Evolutionary conservation across 2,113 vertebrate genomes (phyloP).

Genomic region (Dicaeum eximium): DNA sequence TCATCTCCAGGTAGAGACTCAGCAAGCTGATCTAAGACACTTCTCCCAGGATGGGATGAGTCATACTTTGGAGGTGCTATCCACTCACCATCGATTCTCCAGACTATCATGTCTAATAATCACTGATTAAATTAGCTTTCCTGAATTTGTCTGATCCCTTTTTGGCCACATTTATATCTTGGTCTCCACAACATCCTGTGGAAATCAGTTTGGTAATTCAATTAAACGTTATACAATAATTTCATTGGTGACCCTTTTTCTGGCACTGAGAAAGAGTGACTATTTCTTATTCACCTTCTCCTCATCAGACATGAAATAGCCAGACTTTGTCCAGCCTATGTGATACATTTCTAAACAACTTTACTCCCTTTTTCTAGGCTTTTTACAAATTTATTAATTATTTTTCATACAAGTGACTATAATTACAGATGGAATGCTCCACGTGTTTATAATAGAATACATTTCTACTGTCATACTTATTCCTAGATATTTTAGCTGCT

Average conservation of each 20-base stretch:
- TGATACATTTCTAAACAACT: not conserved
- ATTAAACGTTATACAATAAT: slow-evolving; percentile 1
- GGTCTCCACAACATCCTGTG: slow-evolving; percentile 50
- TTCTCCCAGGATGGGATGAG: slow-evolving; percentile 10
- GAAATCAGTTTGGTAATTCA: slow-evolving; percentile 21
- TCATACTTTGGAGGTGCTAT: slow-evolving; percentile 31
- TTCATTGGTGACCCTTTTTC: slow-evolving; percentile 34
- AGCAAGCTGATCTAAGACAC: not conserved
- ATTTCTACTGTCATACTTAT: not conserved
- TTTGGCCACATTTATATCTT: slow-evolving; percentile 39
- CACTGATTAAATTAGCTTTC: slow-evolving; percentile 49
- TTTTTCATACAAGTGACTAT: not conserved
- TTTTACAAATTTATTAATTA: not conserved
- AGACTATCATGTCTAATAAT: slow-evolving; percentile 48
- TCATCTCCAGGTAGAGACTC: not conserved
- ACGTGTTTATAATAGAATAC: not conserved
- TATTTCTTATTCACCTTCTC: not conserved
- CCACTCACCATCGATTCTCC: slow-evolving; percentile 39
- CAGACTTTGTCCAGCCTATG: not conserved
- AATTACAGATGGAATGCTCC: not conserved
- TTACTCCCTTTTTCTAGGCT: not conserved
- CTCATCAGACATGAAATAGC: not conserved
- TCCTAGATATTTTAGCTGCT: not conserved
- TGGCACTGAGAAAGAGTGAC: not conserved
- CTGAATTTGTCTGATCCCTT: slow-evolving; percentile 40